These are phyloP conservation scores for Octodon degus DNA, from an alignment of 2,113 vertebrate species.

Conservation along the genomic window DNA sequence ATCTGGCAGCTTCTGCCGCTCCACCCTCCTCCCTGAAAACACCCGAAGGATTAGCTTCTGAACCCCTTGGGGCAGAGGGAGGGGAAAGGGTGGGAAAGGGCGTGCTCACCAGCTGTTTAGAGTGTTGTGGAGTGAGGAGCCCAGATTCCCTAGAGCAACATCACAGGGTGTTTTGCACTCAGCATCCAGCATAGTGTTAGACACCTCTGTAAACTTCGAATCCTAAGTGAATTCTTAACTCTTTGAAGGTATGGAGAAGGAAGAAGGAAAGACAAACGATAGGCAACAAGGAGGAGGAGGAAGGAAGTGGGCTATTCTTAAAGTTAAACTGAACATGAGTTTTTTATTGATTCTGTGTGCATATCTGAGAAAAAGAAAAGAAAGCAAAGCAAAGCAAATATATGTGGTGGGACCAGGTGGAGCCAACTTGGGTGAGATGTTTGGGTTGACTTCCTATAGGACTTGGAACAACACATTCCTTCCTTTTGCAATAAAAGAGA, in stretches of 20 bases:
- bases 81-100: not conserved
- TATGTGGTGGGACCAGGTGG: not conserved
- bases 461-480: not conserved
- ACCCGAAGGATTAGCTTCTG: not conserved
- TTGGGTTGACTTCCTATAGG: not conserved
- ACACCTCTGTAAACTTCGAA: not conserved
- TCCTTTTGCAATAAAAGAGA: not conserved
- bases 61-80: not conserved
- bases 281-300: too few species aligned
- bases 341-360: not conserved
- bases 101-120: not conserved
- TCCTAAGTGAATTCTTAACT: not conserved
- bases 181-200: accelerated
- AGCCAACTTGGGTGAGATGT: not conserved
- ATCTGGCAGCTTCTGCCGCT: not conserved
- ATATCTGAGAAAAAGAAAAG: not conserved
- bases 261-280: accelerated
- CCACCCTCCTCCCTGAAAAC: not conserved
- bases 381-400: not conserved
- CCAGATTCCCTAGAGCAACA: not conserved
- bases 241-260: not conserved
- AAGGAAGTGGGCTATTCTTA: not conserved
- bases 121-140: accelerated
- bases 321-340: not conserved
- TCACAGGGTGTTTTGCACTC: not conserved